Evolutionary conservation across 1,140 invertebrate genomes (phyloP).

Genomic region (Drosophila parabipectinata): DNA sequence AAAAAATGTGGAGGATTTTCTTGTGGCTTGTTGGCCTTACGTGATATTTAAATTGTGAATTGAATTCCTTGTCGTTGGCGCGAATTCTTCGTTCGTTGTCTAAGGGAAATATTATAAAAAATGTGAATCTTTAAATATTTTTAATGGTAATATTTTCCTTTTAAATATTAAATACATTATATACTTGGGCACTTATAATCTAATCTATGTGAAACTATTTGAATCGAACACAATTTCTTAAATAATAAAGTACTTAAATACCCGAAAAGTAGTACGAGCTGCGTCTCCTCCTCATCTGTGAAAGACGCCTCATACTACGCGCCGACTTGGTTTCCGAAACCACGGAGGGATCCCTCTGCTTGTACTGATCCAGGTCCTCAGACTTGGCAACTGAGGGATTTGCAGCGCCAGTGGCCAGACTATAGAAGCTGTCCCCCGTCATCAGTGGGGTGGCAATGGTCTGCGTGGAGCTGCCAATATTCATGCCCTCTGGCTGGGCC

Average conservation of each 20-base stretch:
- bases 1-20: not conserved
- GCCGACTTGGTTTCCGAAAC: conserved; percentile 51
- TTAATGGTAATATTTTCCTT: too few species aligned
- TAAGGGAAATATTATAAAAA: conserved; percentile 26
- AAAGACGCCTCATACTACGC: conserved; percentile 65
- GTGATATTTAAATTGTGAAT: conserved; percentile 98
- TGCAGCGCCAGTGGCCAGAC: conserved; percentile 39
- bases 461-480: conserved; percentile 67
- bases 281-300: conserved; percentile 72
- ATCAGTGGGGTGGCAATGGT: conserved; percentile 63
- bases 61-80: conserved; percentile 97
- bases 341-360: conserved; percentile 14
- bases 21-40: conserved; percentile 87
- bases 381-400: conserved; percentile 13
- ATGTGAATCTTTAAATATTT: too few species aligned
- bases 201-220: not conserved
- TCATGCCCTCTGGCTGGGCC: conserved; percentile 67
- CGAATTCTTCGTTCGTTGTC: conserved; percentile 91
- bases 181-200: too few species aligned
- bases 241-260: conserved; percentile 25
- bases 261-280: conserved; percentile 83
- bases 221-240: not conserved
- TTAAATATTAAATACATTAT: too few species aligned
- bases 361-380: conserved; percentile 41
- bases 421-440: conserved; percentile 59